Evolutionary conservation across 2,888 invertebrate species (phyloP).

Genomic region (Ectemnius lituratus): DNA sequence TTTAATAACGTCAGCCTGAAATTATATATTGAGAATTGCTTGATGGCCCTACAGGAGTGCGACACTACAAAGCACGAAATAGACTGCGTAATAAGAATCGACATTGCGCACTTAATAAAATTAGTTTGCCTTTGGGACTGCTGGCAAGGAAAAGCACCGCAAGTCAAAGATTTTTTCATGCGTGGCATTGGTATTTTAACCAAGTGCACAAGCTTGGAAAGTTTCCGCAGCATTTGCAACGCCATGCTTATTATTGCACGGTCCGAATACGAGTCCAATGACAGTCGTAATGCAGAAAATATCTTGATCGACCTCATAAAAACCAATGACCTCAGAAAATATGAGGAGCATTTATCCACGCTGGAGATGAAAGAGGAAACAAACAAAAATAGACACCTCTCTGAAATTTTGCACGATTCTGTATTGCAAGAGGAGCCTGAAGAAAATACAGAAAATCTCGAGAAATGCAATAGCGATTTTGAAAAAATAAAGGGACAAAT

Average conservation of each 20-base stretch:
- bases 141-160: constrained; percentile 27
- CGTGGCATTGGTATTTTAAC: constrained; percentile 40
- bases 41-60: neutral
- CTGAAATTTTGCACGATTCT: neutral
- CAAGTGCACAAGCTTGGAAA: constrained; percentile 10
- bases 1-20: neutral
- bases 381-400: too few relatives aligned
- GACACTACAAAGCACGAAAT: neutral
- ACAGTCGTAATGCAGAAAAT: neutral
- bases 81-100: constrained; percentile 43
- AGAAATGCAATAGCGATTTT: neutral
- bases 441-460: neutral
- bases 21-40: neutral
- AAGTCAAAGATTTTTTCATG: constrained; percentile 49
- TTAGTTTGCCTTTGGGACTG: constrained; percentile 43
- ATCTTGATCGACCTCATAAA: neutral
- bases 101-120: constrained; percentile 59
- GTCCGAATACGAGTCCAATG: neutral
- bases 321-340: neutral
- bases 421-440: neutral
- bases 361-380: neutral
- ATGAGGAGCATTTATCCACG: neutral
- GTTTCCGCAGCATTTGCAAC: constrained; percentile 5
- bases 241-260: neutral
- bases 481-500: too few relatives aligned